Base-by-base conservation (phyloP, 1,140 invertebrate genomes). In the Mesaphorura yosii region DNA sequence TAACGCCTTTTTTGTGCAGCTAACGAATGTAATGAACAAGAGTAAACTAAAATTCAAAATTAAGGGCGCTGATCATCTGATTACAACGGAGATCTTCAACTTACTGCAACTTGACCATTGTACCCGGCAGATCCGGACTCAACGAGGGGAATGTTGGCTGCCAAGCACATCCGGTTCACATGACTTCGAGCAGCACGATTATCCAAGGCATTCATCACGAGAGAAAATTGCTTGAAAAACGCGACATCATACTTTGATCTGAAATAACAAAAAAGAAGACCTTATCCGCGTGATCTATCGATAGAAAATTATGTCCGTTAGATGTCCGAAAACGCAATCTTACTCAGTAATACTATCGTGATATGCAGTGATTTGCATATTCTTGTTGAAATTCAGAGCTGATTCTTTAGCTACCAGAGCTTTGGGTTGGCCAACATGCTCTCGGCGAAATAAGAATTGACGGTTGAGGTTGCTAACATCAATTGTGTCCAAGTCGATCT, bases 401-500 rank as follows among this genome's bases (percentile, higher is more conserved):
- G 85, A 91, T 69, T 91, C 86, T 54, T 80, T 78, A 0, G 95
- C 94, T 41, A 90, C 84, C 31, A 78, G 72, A 1, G 86, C 83
- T 73, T 99, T 99, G 2, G 93, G 88, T 70, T 94, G 93, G 3
- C 93, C 93, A 58, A 99, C 92, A 78, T 99, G 94, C 66, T 94
- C 83, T 65, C 91, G 91, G 66, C 92, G 84, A 68, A 98, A 99
- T 2, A 99, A 70, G 72, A 99, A 99, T 69, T 99, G 96, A 15
- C 96, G 77, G 69, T 99, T 99, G 29, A 99, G 74, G 69, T 99
- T 99, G 70, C 90, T 96, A n/a, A 99, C 86, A 74, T 99, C 95
- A 67, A 99, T 98, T 2, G 92, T 98, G 68, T 99, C 96, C 65
- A 99, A 77, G 77, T 99, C 96, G 73, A 98, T 95, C 93, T 97